Percentiles rank a stretch among this genome's conserved stretches.
phyloP scores from a whole-genome alignment of 2,113 vertebrate species.

The Oncorhynchus tshawytscha region DNA sequence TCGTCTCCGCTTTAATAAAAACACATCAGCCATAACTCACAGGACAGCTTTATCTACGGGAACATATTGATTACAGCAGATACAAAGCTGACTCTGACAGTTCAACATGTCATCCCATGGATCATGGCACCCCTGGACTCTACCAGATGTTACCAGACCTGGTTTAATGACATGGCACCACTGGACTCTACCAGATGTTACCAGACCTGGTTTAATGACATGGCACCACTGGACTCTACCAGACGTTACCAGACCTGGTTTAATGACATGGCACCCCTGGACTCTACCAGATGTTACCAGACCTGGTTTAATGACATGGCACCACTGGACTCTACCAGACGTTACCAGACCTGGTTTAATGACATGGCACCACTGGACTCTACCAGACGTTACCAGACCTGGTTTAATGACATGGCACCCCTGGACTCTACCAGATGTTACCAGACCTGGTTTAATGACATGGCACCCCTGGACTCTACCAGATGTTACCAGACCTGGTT shows the following conservation, averaged over 20 bases:
- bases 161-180: not conserved
- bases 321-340: not conserved
- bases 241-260: too few relatives aligned
- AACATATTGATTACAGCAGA: not conserved
- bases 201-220: too few relatives aligned
- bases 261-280: not conserved
- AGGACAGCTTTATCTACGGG: conserved; percentile 1
- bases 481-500: too few relatives aligned
- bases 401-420: not conserved
- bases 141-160: too few relatives aligned
- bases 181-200: not conserved
- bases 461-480: not conserved
- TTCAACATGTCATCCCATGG: not conserved
- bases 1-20: not conserved
- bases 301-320: not conserved
- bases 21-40: not conserved
- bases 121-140: not conserved
- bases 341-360: too few relatives aligned
- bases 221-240: not conserved
- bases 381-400: too few relatives aligned
- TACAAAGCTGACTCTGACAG: not conserved
- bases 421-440: not conserved
- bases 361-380: not conserved
- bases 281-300: too few relatives aligned
- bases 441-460: too few relatives aligned